Conservation (phyloP, 2,113 vertebrate species). For the Apodemus speciosus region DNA sequence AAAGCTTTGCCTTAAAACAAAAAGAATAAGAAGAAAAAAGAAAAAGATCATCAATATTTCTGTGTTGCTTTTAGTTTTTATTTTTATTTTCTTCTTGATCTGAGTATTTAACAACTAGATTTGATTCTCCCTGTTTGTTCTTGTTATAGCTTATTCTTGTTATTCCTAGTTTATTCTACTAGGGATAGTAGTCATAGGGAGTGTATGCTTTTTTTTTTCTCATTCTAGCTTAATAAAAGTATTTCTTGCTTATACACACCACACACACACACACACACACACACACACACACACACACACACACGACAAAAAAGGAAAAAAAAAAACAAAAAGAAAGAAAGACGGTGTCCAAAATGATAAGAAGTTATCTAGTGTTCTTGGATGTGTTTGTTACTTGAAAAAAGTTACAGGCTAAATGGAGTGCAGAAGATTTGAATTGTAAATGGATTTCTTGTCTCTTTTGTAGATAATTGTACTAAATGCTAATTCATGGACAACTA, state of each 20-base stretch:
- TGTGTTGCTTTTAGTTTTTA: background rate
- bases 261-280: too few species aligned
- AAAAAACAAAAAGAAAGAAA: background rate
- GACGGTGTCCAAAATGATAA: conserved; percentile 54
- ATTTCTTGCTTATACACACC: background rate
- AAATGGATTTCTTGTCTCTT: conserved; percentile 73
- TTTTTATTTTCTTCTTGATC: background rate
- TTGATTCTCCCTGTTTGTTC: background rate
- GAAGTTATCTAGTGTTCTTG: conserved; percentile 60
- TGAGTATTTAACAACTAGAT: background rate
- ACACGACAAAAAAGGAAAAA: background rate
- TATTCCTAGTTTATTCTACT: background rate
- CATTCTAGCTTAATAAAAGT: background rate
- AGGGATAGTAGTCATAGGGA: background rate
- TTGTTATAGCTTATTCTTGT: background rate
- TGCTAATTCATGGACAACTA: conserved; percentile 74
- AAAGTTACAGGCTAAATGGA: conserved; percentile 73
- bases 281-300: too few species aligned
- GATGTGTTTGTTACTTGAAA: conserved; percentile 64
- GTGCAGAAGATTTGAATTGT: conserved; percentile 73
- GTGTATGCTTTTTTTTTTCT: background rate
- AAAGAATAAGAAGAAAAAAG: too few species aligned
- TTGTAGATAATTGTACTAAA: conserved; percentile 76
- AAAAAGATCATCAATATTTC: background rate
- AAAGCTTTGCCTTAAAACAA: background rate